Evolutionary conservation across 2,888 invertebrate species (phyloP).

Genomic region (Brassicogethes aeneus): DNA sequence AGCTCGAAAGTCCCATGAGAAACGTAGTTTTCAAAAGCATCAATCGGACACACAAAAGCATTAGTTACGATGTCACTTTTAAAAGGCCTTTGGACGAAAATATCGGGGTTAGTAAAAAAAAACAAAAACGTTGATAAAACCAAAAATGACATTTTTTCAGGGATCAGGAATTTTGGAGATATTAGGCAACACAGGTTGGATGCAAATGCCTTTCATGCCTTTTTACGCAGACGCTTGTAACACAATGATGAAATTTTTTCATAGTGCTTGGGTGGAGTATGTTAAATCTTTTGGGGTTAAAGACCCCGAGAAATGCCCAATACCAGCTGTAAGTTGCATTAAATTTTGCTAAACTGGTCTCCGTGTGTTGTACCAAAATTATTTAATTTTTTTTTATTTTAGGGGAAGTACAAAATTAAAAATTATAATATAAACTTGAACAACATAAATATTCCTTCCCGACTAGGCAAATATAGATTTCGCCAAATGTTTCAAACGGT

Average conservation of each 20-base stretch:
- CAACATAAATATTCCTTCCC: conserved; percentile 7
- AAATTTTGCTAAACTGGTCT: too few relatives aligned
- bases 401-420: conserved; percentile 9
- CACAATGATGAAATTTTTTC: conserved; percentile 7
- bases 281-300: conserved; percentile 8
- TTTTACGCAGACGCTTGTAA: conserved; percentile 14
- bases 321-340: conserved; percentile 15
- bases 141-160: conserved; percentile 5
- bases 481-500: not conserved
- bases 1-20: conserved; percentile 8
- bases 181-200: conserved; percentile 15
- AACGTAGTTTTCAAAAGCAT: conserved; percentile 8
- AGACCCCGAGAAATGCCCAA: conserved; percentile 15
- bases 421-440: conserved; percentile 6
- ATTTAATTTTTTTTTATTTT: conserved; percentile 1
- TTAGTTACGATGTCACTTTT: conserved; percentile 12
- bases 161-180: conserved; percentile 7
- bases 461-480: conserved; percentile 7
- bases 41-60: conserved; percentile 12
- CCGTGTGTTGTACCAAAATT: not conserved
- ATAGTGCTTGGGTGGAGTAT: conserved; percentile 5
- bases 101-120: conserved; percentile 11
- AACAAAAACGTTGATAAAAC: not conserved
- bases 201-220: conserved; percentile 13
- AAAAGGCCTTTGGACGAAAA: conserved; percentile 13